phyloP scores from a whole-genome alignment of 2,888 invertebrate species.

The Drosophila buzzatii region DNA sequence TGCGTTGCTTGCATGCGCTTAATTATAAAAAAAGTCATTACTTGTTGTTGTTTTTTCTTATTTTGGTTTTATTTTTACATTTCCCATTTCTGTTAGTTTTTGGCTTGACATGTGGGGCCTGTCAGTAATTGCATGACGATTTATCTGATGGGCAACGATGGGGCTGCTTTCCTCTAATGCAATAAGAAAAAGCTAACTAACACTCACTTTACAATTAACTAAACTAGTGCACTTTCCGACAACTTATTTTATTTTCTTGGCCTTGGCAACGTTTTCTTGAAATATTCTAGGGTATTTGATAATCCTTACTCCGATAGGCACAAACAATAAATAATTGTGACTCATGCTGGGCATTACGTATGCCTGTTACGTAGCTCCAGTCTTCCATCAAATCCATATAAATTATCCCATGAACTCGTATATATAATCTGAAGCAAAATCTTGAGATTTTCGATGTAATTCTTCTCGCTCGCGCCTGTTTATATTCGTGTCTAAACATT shows the following conservation, averaged over 20 bases:
- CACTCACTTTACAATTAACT: conserved; percentile 17
- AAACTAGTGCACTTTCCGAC: conserved; percentile 33
- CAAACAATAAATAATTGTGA: neutral
- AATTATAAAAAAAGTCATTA: conserved; percentile 44
- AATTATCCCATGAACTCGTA: conserved; percentile 1
- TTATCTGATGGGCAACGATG: conserved; percentile 17
- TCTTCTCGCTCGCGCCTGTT: conserved; percentile 78
- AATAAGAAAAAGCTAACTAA: neutral
- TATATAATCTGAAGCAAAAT: neutral
- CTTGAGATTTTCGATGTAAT: conserved; percentile 68
- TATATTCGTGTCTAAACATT: conserved; percentile 61
- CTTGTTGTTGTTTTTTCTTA: conserved; percentile 4
- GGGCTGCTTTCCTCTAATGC: conserved; percentile 33
- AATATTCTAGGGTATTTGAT: conserved; percentile 38
- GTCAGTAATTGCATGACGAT: conserved; percentile 41
- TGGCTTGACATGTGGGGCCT: conserved; percentile 39
- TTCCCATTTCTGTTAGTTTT: conserved; percentile 29
- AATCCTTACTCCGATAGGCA: neutral
- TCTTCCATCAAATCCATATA: conserved; percentile 62
- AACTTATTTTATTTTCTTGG: conserved; percentile 40
- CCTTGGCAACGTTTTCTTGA: conserved; percentile 58
- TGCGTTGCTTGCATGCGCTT: conserved; percentile 67
- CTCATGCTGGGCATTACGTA: conserved; percentile 6
- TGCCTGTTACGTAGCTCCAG: conserved; percentile 49
- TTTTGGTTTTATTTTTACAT: conserved; percentile 1